Percentiles rank a stretch among this genome's conserved stretches.
phyloP scores from a whole-genome alignment of 2,888 invertebrate genomes.

The Chelonus formosanus region DNA sequence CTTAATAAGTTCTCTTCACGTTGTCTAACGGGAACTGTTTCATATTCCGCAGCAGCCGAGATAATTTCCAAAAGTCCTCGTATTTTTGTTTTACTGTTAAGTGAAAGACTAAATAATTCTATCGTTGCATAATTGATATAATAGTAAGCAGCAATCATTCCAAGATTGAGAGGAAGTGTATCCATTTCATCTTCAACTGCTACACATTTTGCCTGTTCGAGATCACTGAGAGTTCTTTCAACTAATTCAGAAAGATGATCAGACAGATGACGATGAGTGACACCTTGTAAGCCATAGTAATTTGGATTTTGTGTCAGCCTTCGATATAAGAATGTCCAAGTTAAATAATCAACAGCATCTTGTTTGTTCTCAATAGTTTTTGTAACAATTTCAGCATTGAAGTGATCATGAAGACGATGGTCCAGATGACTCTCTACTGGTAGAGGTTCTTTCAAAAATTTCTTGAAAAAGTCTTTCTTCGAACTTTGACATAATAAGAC shows the following conservation, averaged over 20 bases:
- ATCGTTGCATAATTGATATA: constrained; percentile 99
- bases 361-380: constrained; percentile 99
- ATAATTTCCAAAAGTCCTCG: constrained; percentile 97
- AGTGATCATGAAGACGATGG: constrained; percentile 97
- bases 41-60: constrained; percentile 96
- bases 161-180: constrained; percentile 93
- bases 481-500: constrained; percentile 97
- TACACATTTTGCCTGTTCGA: constrained; percentile 97
- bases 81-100: constrained; percentile 97
- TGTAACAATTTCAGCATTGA: constrained; percentile 99
- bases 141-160: constrained; percentile 99
- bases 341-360: constrained; percentile 98
- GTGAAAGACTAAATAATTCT: constrained; percentile 95
- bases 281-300: constrained; percentile 97
- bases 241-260: constrained; percentile 98
- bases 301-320: constrained; percentile 99
- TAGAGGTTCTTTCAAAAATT: constrained; percentile 95
- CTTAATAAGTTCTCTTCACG: constrained; percentile 90
- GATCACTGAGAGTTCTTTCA: constrained; percentile 91
- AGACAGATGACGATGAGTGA: constrained; percentile 95
- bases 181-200: constrained; percentile 99
- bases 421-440: constrained; percentile 98
- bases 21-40: constrained; percentile 92
- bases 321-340: constrained; percentile 98
- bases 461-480: constrained; percentile 98